Evolutionary conservation across 2,113 vertebrate species (phyloP), one percentile per base, ranked within the genome.

Genomic region (Protomyctophum bolini): DNA sequence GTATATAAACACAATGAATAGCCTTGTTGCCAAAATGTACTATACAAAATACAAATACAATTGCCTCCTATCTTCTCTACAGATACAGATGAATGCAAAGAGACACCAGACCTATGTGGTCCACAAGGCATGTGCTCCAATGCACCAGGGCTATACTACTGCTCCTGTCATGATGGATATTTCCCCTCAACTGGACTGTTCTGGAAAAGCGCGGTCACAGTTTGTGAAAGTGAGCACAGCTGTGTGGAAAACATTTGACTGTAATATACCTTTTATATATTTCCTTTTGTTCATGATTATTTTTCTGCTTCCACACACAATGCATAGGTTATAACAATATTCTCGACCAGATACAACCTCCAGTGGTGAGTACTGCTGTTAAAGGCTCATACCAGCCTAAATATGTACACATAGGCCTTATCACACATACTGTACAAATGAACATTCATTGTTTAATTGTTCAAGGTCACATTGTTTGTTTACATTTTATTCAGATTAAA

Each of bases 11-110:
- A 21, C 21, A 21, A 21, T 21, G 21, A 21, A 21, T 21, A 21
- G 21, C 21, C 21, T 21, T 21, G 21, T 58, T 33, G 55, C 3
- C 0, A 6, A n/a, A 15, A 14, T 7, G 64, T 4, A 6, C 33
- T 41, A 4, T 7, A 10, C n/a, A 5, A 8, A 21, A 4, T 7
- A 10, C n/a, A 1, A 41, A 48, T 41, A 41, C 3, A 41, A 3
- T 0, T 15, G 3, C 1, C 33, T 72, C 3, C 15, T 11, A 21
- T 63, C 12, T 61, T 6, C 33, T 58, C 15, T 63, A 21, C 68
- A 91, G 89, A 92, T 46, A 81, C 86, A 51, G 75, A 92, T 8
- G 90, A 92, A 60, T 92, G 90, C 66, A 49, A 0, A 3, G 78
- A 87, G 69, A 81, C 58, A 0, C 66, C 75, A 0, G 50, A 55